Percentiles rank a stretch among this genome's conserved stretches.
phyloP scores from a whole-genome alignment of 2,797 vertebrate species.

The Amblyraja radiata region DNA sequence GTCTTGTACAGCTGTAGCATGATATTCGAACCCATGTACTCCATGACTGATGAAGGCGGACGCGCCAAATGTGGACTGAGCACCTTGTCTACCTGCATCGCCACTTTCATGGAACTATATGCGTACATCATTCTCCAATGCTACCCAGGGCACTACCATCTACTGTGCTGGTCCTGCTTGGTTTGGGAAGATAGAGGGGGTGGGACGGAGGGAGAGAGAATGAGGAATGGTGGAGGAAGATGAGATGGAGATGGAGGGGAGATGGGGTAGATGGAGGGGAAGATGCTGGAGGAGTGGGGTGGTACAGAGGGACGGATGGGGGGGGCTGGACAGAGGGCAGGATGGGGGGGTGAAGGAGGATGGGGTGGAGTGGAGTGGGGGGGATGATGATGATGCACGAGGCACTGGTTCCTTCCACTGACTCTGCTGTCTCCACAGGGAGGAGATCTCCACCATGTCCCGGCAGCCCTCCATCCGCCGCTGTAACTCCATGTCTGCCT shows the following conservation, averaged over 20 bases:
- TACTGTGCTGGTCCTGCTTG: neutral
- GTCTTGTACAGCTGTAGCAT: too few species aligned
- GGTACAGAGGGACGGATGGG: neutral
- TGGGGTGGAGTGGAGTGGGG: neutral
- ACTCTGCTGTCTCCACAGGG: slow-evolving; percentile 48
- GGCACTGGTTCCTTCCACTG: neutral
- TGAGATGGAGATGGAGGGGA: neutral
- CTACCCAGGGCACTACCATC: too few species aligned
- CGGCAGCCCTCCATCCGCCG: slow-evolving; percentile 66
- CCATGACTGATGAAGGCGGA: too few species aligned
- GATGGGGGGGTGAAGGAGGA: neutral
- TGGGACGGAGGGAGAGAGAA: neutral
- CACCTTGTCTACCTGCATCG: too few species aligned
- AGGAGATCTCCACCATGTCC: slow-evolving; percentile 64
- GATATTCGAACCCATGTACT: too few species aligned
- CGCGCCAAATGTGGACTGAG: too few species aligned
- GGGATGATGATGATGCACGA: neutral
- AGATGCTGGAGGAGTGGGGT: neutral
- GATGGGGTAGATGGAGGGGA: too few species aligned
- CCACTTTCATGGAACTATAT: neutral
- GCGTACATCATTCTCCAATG: neutral
- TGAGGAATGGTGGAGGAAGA: neutral
- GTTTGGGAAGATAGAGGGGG: too few species aligned
- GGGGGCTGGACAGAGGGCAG: neutral
- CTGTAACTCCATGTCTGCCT: slow-evolving; percentile 51